phyloP scores from a whole-genome alignment of 2,888 invertebrate genomes.

The Frankliniella intonsa region DNA sequence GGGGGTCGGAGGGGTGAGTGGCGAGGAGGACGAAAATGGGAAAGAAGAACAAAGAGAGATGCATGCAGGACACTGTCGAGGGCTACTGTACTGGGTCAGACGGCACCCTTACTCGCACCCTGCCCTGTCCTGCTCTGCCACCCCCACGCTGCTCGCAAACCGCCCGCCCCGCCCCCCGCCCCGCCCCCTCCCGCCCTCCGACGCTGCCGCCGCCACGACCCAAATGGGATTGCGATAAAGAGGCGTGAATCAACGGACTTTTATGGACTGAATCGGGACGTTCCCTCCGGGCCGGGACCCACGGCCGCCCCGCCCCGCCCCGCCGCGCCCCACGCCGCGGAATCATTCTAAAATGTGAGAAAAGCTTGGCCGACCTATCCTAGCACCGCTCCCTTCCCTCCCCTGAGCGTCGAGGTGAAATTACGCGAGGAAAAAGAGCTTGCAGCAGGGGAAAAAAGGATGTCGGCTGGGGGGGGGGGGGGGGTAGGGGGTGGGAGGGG shows the following conservation, averaged over 20 bases:
- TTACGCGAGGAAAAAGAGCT: conserved; percentile 16
- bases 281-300: no score
- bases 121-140: not conserved
- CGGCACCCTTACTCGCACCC: no score
- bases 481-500: not conserved
- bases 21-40: no score
- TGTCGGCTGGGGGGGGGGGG: not conserved
- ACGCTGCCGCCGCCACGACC: not conserved
- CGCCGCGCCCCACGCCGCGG: not conserved
- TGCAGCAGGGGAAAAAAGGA: not conserved
- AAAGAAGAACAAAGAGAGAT: no score
- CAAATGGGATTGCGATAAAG: not conserved
- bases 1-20: no score
- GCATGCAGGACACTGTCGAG: no score
- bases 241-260: conserved; percentile 10
- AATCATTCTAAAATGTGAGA: conserved; percentile 12
- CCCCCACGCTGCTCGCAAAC: not conserved
- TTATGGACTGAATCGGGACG: not conserved
- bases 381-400: not conserved
- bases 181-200: not conserved
- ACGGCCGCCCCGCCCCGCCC: not conserved
- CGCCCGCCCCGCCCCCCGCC: not conserved
- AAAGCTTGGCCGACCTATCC: not conserved
- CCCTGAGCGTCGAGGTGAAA: not conserved
- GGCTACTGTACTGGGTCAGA: no score